A percentile compares a stretch with the other conserved stretches of the same genome.
Conservation (phyloP, 2,797 vertebrate genomes). For the Gymnoscopelus braueri region DNA sequence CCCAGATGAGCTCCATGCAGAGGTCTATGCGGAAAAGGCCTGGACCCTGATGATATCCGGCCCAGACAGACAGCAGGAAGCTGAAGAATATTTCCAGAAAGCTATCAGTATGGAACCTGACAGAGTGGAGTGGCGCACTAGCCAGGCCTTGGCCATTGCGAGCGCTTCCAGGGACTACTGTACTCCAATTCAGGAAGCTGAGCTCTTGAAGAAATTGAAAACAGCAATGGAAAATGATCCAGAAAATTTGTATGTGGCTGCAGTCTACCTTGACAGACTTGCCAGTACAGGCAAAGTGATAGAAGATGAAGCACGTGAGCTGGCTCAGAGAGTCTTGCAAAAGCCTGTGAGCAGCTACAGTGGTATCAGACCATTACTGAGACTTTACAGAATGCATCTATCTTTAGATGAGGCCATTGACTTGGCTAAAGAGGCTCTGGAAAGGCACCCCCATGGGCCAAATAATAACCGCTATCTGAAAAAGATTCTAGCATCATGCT, state of each 20-base stretch:
- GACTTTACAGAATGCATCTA: constrained; percentile 38
- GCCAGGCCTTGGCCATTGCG: constrained; percentile 41
- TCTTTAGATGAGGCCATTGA: constrained; percentile 63
- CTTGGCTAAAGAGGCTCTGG: constrained; percentile 58
- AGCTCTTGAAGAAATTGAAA: constrained; percentile 55
- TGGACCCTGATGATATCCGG: constrained; percentile 69
- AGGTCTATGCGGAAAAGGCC: constrained; percentile 70
- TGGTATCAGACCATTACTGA: constrained; percentile 54
- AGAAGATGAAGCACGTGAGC: constrained; percentile 25
- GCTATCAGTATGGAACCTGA: constrained; percentile 69
- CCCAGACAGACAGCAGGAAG: not conserved
- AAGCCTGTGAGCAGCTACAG: constrained; percentile 61
- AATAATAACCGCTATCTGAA: constrained; percentile 55
- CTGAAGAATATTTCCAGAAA: constrained; percentile 55
- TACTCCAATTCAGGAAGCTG: not conserved
- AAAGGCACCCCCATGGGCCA: constrained; percentile 49
- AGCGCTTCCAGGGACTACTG: not conserved
- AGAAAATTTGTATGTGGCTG: constrained; percentile 60
- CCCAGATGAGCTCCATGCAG: constrained; percentile 61
- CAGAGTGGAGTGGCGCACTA: constrained; percentile 66
- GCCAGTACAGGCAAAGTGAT: constrained; percentile 10
- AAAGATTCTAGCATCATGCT: constrained; percentile 50
- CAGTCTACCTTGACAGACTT: constrained; percentile 39
- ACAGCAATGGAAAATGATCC: constrained; percentile 55
- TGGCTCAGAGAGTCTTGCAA: constrained; percentile 47